phyloP scores from a whole-genome alignment of 2,888 invertebrate genomes.

The Eilema griseolum region DNA sequence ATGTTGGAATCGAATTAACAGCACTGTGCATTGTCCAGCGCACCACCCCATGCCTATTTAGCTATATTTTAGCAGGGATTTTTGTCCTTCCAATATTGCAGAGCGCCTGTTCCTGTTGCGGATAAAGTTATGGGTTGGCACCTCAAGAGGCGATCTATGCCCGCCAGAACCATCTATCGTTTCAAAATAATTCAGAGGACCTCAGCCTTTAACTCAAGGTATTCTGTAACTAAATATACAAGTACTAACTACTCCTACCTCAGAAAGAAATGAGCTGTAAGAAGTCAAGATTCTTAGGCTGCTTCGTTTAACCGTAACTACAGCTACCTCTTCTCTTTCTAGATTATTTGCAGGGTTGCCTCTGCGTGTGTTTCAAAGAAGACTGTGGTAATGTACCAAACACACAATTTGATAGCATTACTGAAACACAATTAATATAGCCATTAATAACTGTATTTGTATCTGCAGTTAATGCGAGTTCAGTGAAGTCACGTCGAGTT shows the following conservation, averaged over 20 bases:
- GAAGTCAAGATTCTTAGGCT: background rate
- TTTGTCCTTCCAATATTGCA: background rate
- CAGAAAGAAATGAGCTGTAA: background rate
- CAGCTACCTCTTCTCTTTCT: background rate
- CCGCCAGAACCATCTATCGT: background rate
- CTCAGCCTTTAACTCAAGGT: background rate
- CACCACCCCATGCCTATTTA: too few relatives aligned
- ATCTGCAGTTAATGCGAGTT: conserved; percentile 1
- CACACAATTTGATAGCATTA: background rate
- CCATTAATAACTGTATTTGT: background rate
- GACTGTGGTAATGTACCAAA: background rate
- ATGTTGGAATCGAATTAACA: too few relatives aligned
- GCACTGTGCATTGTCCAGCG: too few relatives aligned
- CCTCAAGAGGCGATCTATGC: background rate
- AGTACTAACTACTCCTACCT: background rate
- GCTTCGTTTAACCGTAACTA: background rate
- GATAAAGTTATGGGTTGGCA: background rate
- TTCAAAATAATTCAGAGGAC: background rate
- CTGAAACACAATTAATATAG: background rate
- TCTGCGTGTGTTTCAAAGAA: background rate
- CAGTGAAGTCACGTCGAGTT: background rate
- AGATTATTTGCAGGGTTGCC: background rate
- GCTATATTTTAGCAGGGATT: background rate
- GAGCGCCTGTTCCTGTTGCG: background rate
- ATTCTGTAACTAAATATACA: background rate